A percentile compares a stretch with the other conserved stretches of the same genome.
Conservation (phyloP, 2,888 invertebrate genomes). For the Dryocosmus kuriphilus region DNA sequence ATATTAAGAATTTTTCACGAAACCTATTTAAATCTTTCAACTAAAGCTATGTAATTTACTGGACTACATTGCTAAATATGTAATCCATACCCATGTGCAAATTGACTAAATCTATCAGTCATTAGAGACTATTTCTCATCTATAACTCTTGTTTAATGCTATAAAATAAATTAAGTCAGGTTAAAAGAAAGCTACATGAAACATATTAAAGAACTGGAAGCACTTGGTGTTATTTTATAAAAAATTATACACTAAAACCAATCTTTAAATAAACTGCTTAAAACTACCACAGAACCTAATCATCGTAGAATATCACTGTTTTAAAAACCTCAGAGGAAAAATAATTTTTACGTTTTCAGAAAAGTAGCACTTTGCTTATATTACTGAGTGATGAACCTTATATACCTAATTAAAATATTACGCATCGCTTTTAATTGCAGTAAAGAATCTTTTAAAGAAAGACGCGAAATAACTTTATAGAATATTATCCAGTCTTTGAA, state of each 20-base stretch:
- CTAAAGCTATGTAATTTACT: neutral
- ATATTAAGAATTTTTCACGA: neutral
- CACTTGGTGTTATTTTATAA: neutral
- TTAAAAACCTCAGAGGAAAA: neutral
- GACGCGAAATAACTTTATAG: neutral
- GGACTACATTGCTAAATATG: neutral
- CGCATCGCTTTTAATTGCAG: neutral
- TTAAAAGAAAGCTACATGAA: neutral
- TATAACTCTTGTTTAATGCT: neutral
- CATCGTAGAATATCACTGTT: neutral
- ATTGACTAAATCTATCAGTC: neutral
- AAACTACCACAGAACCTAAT: neutral
- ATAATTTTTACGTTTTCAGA: neutral
- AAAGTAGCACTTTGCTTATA: neutral
- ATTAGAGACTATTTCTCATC: neutral
- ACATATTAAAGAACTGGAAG: neutral
- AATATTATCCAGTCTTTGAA: slow-evolving; percentile 20
- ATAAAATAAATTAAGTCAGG: neutral
- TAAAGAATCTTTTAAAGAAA: neutral
- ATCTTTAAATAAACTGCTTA: neutral
- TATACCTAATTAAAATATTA: neutral
- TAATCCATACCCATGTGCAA: neutral
- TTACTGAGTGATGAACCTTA: neutral
- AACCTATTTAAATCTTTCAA: neutral
- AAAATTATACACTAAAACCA: neutral